These are phyloP conservation scores for Stichopus chloronotus DNA, from an alignment of 35 echinoderm and acorn worm species.

Conservation along the genomic window DNA sequence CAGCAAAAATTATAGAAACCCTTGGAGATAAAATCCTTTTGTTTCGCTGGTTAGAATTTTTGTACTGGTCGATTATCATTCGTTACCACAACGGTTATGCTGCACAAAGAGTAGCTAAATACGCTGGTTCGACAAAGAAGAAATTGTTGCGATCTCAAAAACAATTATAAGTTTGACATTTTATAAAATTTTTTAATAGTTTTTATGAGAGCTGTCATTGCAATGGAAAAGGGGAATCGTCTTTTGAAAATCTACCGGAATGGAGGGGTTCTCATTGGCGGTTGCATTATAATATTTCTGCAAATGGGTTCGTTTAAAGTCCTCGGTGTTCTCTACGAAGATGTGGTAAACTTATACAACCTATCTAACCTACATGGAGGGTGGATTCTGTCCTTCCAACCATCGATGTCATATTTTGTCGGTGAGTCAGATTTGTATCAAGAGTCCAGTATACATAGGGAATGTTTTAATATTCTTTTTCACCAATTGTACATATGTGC, in stretches of 20 bases:
- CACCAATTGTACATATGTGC: too few relatives aligned
- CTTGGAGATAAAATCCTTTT: too few relatives aligned
- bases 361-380: neutral
- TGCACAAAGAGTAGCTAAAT: too few relatives aligned
- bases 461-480: neutral
- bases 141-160: too few relatives aligned
- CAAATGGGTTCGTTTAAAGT: constrained; percentile 27
- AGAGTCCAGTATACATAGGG: neutral
- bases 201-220: too few relatives aligned
- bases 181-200: too few relatives aligned
- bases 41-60: too few relatives aligned
- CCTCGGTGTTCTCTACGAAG: neutral
- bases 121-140: too few relatives aligned
- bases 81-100: too few relatives aligned
- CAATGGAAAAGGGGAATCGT: neutral
- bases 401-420: neutral
- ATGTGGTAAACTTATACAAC: neutral
- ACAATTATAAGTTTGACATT: too few relatives aligned
- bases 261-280: neutral
- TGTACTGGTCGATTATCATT: too few relatives aligned
- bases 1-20: too few relatives aligned
- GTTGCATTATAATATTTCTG: neutral
- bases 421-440: neutral
- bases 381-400: neutral
- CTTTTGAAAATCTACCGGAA: neutral